Evolutionary conservation across 2,888 invertebrate genomes (phyloP).

Genomic region (Euplagia quadripunctaria): DNA sequence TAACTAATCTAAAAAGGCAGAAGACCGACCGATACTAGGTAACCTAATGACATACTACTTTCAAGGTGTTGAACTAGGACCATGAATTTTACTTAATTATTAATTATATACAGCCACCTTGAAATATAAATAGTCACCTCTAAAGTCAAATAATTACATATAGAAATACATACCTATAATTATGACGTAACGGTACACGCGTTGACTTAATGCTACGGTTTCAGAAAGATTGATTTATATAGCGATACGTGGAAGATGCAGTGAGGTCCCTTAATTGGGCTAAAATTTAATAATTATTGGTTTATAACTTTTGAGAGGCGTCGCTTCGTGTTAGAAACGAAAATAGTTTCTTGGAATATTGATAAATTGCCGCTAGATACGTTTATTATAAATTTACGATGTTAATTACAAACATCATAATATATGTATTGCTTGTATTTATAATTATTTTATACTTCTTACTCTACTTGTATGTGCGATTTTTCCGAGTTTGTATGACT

Average conservation of each 20-base stretch:
- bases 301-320: slow-evolving; percentile 55
- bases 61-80: slow-evolving; percentile 18
- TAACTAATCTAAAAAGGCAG: slow-evolving; percentile 71
- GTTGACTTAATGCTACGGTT: slow-evolving; percentile 51
- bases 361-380: slow-evolving; percentile 44
- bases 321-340: slow-evolving; percentile 43
- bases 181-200: slow-evolving; percentile 43
- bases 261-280: slow-evolving; percentile 64
- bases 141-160: neutral
- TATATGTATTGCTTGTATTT: neutral
- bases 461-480: neutral
- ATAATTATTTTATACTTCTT: neutral
- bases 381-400: slow-evolving; percentile 25
- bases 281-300: slow-evolving; percentile 70
- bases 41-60: slow-evolving; percentile 70
- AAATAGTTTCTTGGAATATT: slow-evolving; percentile 50
- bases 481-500: neutral
- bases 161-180: slow-evolving; percentile 39
- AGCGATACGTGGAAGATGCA: slow-evolving; percentile 45
- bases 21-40: slow-evolving; percentile 60
- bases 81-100: neutral
- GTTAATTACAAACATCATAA: neutral
- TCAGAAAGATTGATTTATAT: slow-evolving; percentile 58
- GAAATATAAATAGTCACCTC: slow-evolving; percentile 27
- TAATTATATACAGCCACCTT: neutral